Evolutionary conservation across 2,888 invertebrate genomes (phyloP).

Genomic region (Chesias legatella): DNA sequence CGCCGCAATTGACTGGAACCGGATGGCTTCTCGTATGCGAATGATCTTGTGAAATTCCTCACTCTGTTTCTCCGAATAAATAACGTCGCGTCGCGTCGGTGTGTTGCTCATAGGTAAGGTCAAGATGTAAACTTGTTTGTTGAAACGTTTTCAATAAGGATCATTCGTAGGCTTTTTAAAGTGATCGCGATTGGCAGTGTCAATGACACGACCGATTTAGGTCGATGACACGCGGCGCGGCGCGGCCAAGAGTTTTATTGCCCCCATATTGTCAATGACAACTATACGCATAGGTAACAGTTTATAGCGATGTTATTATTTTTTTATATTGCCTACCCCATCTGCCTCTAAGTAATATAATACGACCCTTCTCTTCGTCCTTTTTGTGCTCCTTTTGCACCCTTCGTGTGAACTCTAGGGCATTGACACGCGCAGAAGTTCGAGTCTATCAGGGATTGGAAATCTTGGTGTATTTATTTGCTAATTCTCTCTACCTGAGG

Average conservation of each 20-base stretch:
- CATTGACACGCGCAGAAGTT: conserved; percentile 46
- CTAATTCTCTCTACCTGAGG: conserved; percentile 37
- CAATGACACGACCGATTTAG: conserved; percentile 29
- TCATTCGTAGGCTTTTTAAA: conserved; percentile 17
- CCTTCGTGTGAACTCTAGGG: conserved; percentile 49
- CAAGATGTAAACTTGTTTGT: conserved; percentile 17
- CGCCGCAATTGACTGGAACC: conserved; percentile 6
- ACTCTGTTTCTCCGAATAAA: conserved; percentile 10
- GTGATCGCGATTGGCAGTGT: conserved; percentile 25
- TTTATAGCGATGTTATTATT: conserved; percentile 31
- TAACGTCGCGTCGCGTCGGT: conserved; percentile 13
- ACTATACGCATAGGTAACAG: conserved; percentile 29
- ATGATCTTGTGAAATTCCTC: conserved; percentile 14
- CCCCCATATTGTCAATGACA: conserved; percentile 23
- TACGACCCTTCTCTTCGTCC: conserved; percentile 44
- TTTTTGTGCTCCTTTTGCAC: conserved; percentile 44
- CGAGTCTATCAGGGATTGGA: conserved; percentile 39
- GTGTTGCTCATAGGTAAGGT: conserved; percentile 11
- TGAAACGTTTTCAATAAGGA: conserved; percentile 14
- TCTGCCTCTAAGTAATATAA: conserved; percentile 44
- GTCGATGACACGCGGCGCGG: conserved; percentile 26
- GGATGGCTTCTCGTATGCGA: conserved; percentile 2
- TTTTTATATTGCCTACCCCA: conserved; percentile 37
- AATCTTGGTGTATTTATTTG: conserved; percentile 35
- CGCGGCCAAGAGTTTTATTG: conserved; percentile 22